These are phyloP conservation scores for Melanerpes aurifrons DNA, from an alignment of 2,113 vertebrate species.

Conservation along the genomic window DNA sequence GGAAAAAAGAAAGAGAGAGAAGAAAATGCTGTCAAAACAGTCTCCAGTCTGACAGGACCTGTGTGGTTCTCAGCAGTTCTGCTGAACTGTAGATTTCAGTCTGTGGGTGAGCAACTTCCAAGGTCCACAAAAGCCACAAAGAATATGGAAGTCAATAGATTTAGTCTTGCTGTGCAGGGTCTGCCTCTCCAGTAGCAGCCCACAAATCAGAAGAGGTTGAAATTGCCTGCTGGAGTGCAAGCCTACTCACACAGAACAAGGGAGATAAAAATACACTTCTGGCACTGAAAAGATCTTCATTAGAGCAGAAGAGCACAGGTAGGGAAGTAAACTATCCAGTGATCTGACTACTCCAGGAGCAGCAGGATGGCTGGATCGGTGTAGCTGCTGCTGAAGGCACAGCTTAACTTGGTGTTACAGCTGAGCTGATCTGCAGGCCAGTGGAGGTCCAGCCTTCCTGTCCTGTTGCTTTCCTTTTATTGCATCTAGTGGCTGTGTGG, in stretches of 20 bases:
- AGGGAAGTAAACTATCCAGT: not conserved
- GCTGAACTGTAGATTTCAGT: not conserved
- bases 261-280: constrained; percentile 19
- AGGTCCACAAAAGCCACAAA: not conserved
- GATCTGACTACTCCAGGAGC: not conserved
- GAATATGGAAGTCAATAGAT: not conserved
- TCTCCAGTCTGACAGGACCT: not conserved
- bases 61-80: not conserved
- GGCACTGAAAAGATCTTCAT: not conserved
- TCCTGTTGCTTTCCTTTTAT: not conserved
- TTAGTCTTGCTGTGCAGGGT: not conserved
- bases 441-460: not conserved
- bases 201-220: not conserved
- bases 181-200: not conserved
- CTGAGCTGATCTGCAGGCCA: not conserved
- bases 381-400: not conserved
- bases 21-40: not conserved
- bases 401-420: not conserved
- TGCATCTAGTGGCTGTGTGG: not conserved
- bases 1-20: not conserved
- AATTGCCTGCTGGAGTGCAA: constrained; percentile 20
- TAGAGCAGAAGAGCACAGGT: constrained; percentile 2
- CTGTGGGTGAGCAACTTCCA: not conserved
- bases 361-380: not conserved
- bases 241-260: not conserved